These are phyloP conservation scores for Procapra przewalskii DNA, from an alignment of 2,113 vertebrate genomes.

Conservation along the genomic window DNA sequence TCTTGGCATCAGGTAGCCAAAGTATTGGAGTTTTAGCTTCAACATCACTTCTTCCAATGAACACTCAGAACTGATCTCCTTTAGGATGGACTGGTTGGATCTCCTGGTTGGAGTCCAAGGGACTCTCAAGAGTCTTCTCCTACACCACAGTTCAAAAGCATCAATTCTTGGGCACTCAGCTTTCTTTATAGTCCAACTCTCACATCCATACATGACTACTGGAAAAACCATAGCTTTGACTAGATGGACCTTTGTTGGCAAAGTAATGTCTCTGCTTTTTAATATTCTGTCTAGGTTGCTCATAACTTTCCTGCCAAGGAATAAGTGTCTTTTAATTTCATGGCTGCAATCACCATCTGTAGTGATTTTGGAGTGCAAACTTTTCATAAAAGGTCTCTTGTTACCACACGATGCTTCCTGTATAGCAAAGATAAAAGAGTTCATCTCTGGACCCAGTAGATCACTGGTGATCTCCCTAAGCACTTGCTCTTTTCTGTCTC, in stretches of 20 bases:
- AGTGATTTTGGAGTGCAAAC: not conserved
- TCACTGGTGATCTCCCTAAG: not conserved
- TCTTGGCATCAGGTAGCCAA: rapidly evolving
- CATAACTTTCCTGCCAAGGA: not conserved
- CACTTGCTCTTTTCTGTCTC: not conserved
- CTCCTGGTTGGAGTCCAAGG: not conserved
- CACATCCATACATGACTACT: not conserved
- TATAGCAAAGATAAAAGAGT: not conserved
- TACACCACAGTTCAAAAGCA: not conserved
- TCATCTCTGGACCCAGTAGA: not conserved
- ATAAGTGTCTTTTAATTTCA: not conserved
- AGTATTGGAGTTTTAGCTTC: not conserved
- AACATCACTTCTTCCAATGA: not conserved
- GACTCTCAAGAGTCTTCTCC: not conserved
- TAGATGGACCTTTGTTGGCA: not conserved
- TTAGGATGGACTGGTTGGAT: not conserved
- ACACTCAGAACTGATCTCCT: not conserved
- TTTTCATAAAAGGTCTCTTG: not conserved
- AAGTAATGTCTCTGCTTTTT: not conserved
- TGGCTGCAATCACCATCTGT: not conserved
- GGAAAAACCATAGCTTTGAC: not conserved
- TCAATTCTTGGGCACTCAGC: not conserved
- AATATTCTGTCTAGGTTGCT: not conserved
- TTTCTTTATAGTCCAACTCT: not conserved
- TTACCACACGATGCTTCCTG: not conserved